Evolutionary conservation across 2,797 vertebrate species (phyloP), one percentile per base, ranked within the genome.

Genomic region (Acanthornis magna): DNA sequence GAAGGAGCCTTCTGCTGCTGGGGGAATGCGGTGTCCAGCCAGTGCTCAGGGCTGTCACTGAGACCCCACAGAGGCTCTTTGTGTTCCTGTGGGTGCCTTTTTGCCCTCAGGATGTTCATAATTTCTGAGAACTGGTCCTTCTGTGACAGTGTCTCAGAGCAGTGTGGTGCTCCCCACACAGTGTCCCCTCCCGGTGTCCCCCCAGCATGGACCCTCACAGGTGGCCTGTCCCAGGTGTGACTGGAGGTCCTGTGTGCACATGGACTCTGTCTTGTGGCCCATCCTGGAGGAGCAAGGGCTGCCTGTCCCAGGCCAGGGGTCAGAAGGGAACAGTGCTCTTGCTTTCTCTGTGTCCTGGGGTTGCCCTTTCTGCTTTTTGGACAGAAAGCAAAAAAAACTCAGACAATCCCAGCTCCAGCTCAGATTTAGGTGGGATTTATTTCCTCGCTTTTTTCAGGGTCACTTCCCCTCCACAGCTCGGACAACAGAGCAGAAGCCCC

Each of bases 31-130:
- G 42, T 45, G 73, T 42, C 78, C 65, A 32, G 36, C 2, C 51
- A 50, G n/a, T 12, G 71, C 75, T 61, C 6, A 12, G 50, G 72
- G 42, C 23, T 2, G 5, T 11, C n/a, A 14, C 32, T 0, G 5
- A 81, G 47, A 55, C 47, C 57, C 43, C 72, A 14, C 30, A 15
- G 23, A 54, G 60, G 5, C 45, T 7, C 2, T 10, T 18, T 42
- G 11, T 12, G 42, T 1, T 38, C 42, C 42, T 12, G 0, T 14
- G 23, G 60, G 10, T 43, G 58, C 26, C 54, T 38, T 67, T 74
- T n/a, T 82, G 58, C 36, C 9, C 1, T 26, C 3, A 1, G 67
- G 55, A 32, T 34, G 25, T n/a, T 71, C 0, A 0, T 34, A 0
- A 30, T 50, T 62, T 36, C 40, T 34, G 19, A 48, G 88, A 77